These are phyloP conservation scores for Pollenia angustigena DNA, from an alignment of 2,888 invertebrate genomes.

Conservation along the genomic window DNA sequence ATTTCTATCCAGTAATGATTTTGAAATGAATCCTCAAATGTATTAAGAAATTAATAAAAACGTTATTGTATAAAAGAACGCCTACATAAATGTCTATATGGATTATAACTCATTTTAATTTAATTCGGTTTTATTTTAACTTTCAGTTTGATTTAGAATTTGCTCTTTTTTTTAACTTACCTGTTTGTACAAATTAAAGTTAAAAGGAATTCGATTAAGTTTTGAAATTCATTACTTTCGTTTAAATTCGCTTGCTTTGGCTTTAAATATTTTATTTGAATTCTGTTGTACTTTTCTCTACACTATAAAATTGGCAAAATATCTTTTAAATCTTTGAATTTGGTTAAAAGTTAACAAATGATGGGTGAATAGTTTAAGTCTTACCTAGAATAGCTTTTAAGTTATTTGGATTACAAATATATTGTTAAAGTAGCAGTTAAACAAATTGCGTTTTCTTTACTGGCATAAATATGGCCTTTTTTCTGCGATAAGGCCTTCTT, in stretches of 20 bases:
- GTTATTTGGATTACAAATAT: not conserved
- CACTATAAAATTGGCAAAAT: conserved; percentile 36
- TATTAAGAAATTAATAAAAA: conserved; percentile 51
- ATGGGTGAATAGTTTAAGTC: conserved; percentile 47
- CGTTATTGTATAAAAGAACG: conserved; percentile 55
- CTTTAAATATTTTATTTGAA: not conserved
- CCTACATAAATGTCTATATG: conserved; percentile 66
- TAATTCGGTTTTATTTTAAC: not conserved
- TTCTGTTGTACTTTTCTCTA: conserved; percentile 2
- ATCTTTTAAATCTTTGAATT: conserved; percentile 18
- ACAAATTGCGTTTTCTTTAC: not conserved
- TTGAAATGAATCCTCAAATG: conserved; percentile 2
- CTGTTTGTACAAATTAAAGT: conserved; percentile 7
- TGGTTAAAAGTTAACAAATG: conserved; percentile 7
- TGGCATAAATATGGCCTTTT: too few species aligned
- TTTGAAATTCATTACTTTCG: not conserved
- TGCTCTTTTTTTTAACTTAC: not conserved
- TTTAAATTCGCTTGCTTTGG: not conserved
- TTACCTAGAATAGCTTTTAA: not conserved
- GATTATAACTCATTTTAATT: conserved; percentile 26
- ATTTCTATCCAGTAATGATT: conserved; percentile 21
- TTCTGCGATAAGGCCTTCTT: too few species aligned
- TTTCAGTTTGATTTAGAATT: conserved; percentile 17
- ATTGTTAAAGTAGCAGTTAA: conserved; percentile 23
- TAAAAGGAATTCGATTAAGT: not conserved